phyloP scores from a whole-genome alignment of 2,113 vertebrate species.

The Cichladusa arquata region DNA sequence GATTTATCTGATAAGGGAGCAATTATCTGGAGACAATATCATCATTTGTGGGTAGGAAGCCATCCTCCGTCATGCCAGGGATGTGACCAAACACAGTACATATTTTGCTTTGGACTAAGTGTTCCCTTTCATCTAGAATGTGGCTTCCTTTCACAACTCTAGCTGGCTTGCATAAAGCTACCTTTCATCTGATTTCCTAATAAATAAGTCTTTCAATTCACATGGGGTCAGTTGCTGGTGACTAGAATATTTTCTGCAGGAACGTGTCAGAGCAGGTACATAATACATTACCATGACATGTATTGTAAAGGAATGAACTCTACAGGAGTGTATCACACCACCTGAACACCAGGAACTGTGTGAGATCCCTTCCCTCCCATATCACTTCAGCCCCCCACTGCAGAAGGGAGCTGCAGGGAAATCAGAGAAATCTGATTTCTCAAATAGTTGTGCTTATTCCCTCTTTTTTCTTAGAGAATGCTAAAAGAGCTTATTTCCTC shows the following conservation, averaged over 20 bases:
- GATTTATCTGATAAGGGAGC: constrained; percentile 60
- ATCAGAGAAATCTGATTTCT: neutral
- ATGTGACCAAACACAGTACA: constrained; percentile 37
- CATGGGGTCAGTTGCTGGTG: constrained; percentile 7
- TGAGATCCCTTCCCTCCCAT: fast-evolving
- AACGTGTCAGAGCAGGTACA: neutral
- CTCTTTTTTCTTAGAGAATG: neutral
- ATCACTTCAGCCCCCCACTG: neutral
- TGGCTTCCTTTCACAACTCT: constrained; percentile 41
- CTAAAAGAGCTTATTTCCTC: neutral
- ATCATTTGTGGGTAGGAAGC: constrained; percentile 45
- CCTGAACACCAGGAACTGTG: neutral
- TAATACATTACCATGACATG: neutral
- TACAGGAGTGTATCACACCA: neutral
- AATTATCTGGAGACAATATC: constrained; percentile 65
- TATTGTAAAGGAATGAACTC: neutral
- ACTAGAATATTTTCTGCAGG: neutral
- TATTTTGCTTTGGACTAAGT: constrained; percentile 30
- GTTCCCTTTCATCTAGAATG: constrained; percentile 32
- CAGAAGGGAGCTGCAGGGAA: neutral
- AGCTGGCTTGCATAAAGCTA: constrained; percentile 37
- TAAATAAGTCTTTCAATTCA: constrained; percentile 33
- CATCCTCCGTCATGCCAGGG: neutral
- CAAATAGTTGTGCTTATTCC: neutral
- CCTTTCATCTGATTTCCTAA: constrained; percentile 56